These are phyloP conservation scores for Scartelaos histophorus DNA, from an alignment of 2,113 vertebrate species.

Conservation along the genomic window DNA sequence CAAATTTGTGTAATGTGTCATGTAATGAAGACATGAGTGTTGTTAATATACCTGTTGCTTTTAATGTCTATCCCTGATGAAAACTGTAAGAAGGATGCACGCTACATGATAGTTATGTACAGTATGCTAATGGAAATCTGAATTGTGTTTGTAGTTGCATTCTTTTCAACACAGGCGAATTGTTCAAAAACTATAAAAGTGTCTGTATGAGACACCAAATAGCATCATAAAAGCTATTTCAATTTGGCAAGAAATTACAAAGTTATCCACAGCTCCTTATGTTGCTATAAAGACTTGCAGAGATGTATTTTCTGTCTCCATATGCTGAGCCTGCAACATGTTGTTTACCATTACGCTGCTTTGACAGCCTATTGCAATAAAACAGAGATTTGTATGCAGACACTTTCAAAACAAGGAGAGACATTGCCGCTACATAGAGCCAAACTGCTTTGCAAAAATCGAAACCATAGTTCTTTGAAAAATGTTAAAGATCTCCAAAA, in stretches of 20 bases:
- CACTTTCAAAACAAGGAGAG: conserved; percentile 10
- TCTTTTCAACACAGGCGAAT: not conserved
- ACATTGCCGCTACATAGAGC: not conserved
- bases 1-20: too few relatives aligned
- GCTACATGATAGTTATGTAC: not conserved
- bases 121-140: not conserved
- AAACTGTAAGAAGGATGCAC: not conserved
- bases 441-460: conserved; percentile 3
- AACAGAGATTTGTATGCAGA: conserved; percentile 6
- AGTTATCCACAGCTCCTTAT: conserved; percentile 10
- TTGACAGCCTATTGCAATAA: conserved; percentile 7
- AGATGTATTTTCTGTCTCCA: conserved; percentile 7
- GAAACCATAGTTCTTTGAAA: conserved; percentile 23
- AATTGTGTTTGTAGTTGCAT: not conserved
- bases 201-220: not conserved
- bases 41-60: not conserved
- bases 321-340: conserved; percentile 11
- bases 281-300: conserved; percentile 3
- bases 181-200: not conserved
- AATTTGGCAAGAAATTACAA: conserved; percentile 5
- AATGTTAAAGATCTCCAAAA: conserved; percentile 19
- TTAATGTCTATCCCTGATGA: not conserved
- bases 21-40: too few relatives aligned
- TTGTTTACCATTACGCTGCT: conserved; percentile 13
- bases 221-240: conserved; percentile 17